Conservation (phyloP, 2,888 invertebrate genomes). For the Nowickia ferox region DNA sequence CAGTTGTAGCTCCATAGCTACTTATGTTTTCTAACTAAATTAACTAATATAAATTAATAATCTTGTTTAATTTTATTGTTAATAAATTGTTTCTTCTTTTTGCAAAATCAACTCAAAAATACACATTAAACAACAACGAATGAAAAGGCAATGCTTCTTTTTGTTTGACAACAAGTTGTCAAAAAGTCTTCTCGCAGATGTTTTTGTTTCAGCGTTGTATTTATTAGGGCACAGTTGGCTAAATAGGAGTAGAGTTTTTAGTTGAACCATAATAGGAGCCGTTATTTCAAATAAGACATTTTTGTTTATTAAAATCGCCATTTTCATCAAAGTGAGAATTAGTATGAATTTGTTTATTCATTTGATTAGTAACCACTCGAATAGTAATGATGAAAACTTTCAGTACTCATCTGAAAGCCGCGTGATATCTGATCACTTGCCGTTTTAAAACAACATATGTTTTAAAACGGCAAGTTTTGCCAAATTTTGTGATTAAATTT, state of each 20-base stretch:
- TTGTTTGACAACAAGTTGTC: conserved; percentile 67
- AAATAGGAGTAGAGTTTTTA: background rate
- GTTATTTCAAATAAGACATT: no score
- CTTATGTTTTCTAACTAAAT: background rate
- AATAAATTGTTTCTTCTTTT: conserved; percentile 23
- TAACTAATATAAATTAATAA: conserved; percentile 39
- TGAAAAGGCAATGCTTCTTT: conserved; percentile 52
- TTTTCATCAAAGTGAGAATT: background rate
- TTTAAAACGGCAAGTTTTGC: no score
- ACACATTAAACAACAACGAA: conserved; percentile 61
- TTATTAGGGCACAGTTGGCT: conserved; percentile 6
- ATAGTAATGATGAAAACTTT: no score
- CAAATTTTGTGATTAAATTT: no score
- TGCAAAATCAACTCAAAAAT: conserved; percentile 60
- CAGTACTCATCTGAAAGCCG: no score
- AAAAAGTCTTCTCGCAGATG: conserved; percentile 50
- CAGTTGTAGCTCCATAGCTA: conserved; percentile 67
- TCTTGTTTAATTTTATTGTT: conserved; percentile 49
- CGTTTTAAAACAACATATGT: no score
- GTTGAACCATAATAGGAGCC: no score
- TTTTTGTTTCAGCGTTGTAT: conserved; percentile 33
- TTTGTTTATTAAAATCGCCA: background rate
- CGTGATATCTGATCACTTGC: no score
- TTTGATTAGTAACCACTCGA: no score
- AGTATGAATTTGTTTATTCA: no score